Evolutionary conservation across 2,113 vertebrate genomes (phyloP).

Genomic region (Prunella fulvescens): DNA sequence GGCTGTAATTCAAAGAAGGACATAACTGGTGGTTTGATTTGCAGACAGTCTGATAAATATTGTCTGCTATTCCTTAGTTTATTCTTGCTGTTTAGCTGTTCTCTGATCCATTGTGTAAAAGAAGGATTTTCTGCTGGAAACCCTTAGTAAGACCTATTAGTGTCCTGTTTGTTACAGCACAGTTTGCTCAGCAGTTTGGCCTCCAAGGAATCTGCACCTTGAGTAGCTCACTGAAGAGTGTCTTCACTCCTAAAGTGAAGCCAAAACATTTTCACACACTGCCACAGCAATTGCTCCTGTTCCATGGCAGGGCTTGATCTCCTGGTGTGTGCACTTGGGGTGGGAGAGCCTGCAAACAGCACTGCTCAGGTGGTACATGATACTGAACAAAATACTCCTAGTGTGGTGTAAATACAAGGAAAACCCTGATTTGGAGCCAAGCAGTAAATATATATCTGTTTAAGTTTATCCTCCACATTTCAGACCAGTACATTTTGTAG

Average conservation of each 20-base stretch:
- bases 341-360: not conserved
- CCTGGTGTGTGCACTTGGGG: fast-evolving
- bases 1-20: not conserved
- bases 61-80: not conserved
- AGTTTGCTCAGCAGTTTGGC: not conserved
- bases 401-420: not conserved
- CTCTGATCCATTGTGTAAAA: not conserved
- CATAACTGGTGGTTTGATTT: not conserved
- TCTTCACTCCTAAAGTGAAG: not conserved
- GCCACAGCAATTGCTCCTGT: not conserved
- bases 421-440: not conserved
- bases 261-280: not conserved
- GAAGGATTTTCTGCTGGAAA: not conserved
- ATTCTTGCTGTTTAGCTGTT: not conserved
- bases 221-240: not conserved
- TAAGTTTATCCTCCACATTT: not conserved
- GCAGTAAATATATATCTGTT: not conserved
- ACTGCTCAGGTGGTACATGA: not conserved
- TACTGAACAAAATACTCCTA: not conserved
- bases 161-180: not conserved
- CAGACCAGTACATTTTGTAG: not conserved
- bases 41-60: not conserved
- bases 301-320: not conserved
- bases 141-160: not conserved
- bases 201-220: not conserved